A percentile compares a stretch with the other conserved stretches of the same genome.
Conservation (phyloP, 2,113 vertebrate genomes). For the Antennarius striatus region DNA sequence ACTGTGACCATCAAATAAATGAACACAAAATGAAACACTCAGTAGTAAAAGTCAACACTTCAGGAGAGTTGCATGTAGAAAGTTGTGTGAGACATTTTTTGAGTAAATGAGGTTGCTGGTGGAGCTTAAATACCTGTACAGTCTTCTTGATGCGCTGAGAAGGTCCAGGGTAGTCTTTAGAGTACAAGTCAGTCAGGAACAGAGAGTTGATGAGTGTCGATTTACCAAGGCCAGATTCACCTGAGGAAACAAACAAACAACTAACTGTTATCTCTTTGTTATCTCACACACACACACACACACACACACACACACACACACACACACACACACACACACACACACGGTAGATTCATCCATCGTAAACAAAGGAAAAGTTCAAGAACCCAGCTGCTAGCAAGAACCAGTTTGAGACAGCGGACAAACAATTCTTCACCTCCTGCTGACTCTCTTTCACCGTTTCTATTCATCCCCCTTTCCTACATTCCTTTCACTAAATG, state of each 20-base stretch:
- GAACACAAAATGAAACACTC: too few relatives aligned
- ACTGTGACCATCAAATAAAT: too few relatives aligned
- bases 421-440: slow-evolving; percentile 61
- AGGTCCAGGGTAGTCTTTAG: slow-evolving; percentile 81
- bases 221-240: slow-evolving; percentile 83
- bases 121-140: slow-evolving; percentile 72
- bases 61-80: too few relatives aligned
- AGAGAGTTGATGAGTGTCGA: slow-evolving; percentile 84
- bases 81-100: too few relatives aligned
- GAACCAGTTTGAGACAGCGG: slow-evolving; percentile 42
- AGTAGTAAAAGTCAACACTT: too few relatives aligned
- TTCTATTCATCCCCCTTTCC: slow-evolving; percentile 6
- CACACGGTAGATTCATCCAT: slow-evolving; percentile 49
- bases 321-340: too few relatives aligned
- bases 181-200: slow-evolving; percentile 82
- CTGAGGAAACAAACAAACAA: slow-evolving; percentile 46
- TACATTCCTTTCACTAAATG: slow-evolving; percentile 3
- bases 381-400: slow-evolving; percentile 36
- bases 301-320: neutral
- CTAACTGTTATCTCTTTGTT: neutral
- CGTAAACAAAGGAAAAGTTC: slow-evolving; percentile 49
- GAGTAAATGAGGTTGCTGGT: too few relatives aligned
- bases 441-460: slow-evolving; percentile 2
- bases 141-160: slow-evolving; percentile 84
- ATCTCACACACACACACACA: too few relatives aligned